Evolutionary conservation across 2,797 vertebrate genomes (phyloP).

Genomic region (Brachymystax lenok): DNA sequence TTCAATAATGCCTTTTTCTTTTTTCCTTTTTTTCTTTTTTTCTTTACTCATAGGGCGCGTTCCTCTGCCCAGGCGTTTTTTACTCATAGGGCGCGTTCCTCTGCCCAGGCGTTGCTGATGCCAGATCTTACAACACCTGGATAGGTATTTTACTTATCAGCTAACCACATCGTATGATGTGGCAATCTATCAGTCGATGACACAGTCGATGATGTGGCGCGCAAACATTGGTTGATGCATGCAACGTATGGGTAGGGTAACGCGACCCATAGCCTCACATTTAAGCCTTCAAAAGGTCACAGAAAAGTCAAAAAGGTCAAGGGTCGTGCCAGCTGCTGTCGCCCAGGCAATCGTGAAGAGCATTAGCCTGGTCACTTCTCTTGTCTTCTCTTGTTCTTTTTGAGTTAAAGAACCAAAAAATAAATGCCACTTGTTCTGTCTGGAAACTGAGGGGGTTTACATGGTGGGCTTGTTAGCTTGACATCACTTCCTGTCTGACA

Average conservation of each 20-base stretch:
- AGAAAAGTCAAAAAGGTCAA: conserved; percentile 58
- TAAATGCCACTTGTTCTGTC: conserved; percentile 4
- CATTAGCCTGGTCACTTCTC: conserved; percentile 73
- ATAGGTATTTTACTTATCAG: too few relatives aligned
- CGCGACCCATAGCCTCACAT: conserved; percentile 64
- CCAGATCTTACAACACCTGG: too few relatives aligned
- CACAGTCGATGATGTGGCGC: too few relatives aligned
- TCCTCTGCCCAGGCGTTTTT: conserved; percentile 37
- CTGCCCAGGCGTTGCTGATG: too few relatives aligned
- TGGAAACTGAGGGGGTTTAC: not conserved
- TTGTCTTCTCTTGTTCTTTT: conserved; percentile 63
- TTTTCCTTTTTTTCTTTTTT: too few relatives aligned
- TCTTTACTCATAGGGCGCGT: conserved; percentile 57
- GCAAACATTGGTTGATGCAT: too few relatives aligned
- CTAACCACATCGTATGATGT: too few relatives aligned
- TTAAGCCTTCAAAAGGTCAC: conserved; percentile 75
- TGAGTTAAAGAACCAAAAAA: conserved; percentile 61
- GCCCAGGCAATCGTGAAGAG: conserved; percentile 60
- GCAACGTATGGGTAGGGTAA: too few relatives aligned
- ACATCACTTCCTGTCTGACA: too few relatives aligned
- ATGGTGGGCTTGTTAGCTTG: conserved; percentile 32
- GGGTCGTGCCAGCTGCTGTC: conserved; percentile 67
- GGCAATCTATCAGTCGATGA: too few relatives aligned
- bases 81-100: conserved; percentile 36
- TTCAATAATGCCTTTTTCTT: conserved; percentile 67